phyloP scores from a whole-genome alignment of 2,888 invertebrate species.

The Drosophila subquinaria region DNA sequence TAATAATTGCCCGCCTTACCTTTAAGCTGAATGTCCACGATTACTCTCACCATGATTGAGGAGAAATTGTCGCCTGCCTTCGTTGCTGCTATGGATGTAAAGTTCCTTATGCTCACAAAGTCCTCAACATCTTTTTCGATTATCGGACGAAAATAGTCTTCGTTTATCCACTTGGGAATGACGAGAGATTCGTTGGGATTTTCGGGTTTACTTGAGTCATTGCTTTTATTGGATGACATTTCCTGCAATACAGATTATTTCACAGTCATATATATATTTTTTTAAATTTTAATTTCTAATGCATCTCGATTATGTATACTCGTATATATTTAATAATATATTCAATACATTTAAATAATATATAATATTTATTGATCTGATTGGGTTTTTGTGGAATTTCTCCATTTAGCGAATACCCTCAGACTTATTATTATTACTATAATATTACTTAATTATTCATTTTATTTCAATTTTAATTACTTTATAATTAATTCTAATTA shows the following conservation, averaged over 20 bases:
- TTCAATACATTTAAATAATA: too few species aligned
- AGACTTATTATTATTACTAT: too few species aligned
- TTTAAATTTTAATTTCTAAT: background rate
- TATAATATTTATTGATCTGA: too few species aligned
- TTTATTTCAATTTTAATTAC: too few species aligned
- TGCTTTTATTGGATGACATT: conserved; percentile 21
- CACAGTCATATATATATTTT: background rate
- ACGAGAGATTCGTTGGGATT: conserved; percentile 74
- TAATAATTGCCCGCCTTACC: conserved; percentile 43
- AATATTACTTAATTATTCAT: too few species aligned
- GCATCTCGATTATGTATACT: background rate
- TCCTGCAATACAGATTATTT: conserved; percentile 18
- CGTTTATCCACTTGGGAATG: conserved; percentile 77
- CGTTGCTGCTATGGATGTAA: conserved; percentile 74
- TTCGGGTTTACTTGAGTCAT: background rate
- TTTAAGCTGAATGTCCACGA: conserved; percentile 71
- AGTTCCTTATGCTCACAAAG: conserved; percentile 56
- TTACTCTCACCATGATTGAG: conserved; percentile 78
- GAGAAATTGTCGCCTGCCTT: conserved; percentile 82
- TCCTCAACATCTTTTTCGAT: conserved; percentile 62
- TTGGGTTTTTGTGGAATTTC: too few species aligned
- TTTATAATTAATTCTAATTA: too few species aligned
- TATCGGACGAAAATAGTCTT: conserved; percentile 70
- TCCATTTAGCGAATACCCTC: too few species aligned
- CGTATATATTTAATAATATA: background rate